These are phyloP conservation scores for Pocillopora meandrina DNA, from an alignment of 92 coral and sea anemone species.

Conservation along the genomic window DNA sequence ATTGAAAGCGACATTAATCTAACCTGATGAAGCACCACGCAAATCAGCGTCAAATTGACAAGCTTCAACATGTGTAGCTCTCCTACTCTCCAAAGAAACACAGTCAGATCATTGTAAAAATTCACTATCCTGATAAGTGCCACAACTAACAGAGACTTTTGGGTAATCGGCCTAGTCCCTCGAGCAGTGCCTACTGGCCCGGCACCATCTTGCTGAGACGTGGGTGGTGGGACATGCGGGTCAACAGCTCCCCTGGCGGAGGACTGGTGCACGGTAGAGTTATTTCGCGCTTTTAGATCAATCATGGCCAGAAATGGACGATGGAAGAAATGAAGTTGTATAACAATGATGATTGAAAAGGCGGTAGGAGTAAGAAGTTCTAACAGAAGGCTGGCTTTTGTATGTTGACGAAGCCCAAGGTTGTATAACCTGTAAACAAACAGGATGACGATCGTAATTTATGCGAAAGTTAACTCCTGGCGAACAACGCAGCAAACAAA, in stretches of 20 bases:
- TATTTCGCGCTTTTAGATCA: constrained; percentile 68
- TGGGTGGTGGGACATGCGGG: constrained; percentile 22
- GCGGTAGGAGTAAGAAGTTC: constrained; percentile 97
- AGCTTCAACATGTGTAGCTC: constrained; percentile 94
- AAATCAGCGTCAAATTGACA: constrained; percentile 81
- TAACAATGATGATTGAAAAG: constrained; percentile 94
- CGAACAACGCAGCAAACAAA: background rate
- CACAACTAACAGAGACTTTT: constrained; percentile 54
- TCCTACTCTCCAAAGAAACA: constrained; percentile 93
- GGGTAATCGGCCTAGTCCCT: constrained; percentile 37
- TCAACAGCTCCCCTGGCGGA: constrained; percentile 9
- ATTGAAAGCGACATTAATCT: background rate
- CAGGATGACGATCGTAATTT: background rate
- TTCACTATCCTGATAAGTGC: constrained; percentile 59
- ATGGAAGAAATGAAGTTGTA: constrained; percentile 96
- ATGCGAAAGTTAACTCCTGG: background rate
- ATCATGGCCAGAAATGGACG: constrained; percentile 98
- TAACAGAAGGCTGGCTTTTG: constrained; percentile 88
- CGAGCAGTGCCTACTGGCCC: constrained; percentile 3
- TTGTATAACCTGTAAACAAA: constrained; percentile 75
- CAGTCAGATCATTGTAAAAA: constrained; percentile 82
- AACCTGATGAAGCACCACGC: constrained; percentile 96
- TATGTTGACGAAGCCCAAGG: constrained; percentile 98
- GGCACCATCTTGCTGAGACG: constrained; percentile 10
- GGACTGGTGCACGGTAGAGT: constrained; percentile 30